Base-by-base conservation (phyloP, 2,113 vertebrate species). In the Pleuronectes platessa region DNA sequence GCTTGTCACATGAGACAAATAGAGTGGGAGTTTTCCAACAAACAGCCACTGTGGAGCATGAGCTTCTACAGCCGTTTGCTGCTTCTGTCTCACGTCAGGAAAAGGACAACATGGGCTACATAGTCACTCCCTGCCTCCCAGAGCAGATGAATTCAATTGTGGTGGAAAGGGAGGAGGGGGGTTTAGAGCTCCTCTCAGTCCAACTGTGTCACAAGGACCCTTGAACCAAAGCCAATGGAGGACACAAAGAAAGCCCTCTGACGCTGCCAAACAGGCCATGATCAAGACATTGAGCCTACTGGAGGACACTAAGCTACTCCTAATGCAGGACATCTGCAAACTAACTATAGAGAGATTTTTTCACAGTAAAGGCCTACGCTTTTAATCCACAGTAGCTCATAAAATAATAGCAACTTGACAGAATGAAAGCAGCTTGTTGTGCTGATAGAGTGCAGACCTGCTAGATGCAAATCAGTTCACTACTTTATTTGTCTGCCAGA, bases 191-290 rank as follows among this genome's bases (percentile, higher is more conserved):
- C 56, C 77, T 89, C 87, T 85, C 81, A 81, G 75, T 56, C 76
- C 23, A n/a, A 63, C 62, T 65, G 37, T 81, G 78, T 89, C 86
- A 87, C 86, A 79, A 72, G 81, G 74, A 85, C 68, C 64, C 75
- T 74, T 83, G 83, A 88, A 82, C 51, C 62, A 40, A 63, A 47
- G 73, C 78, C 86, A 86, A 65, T 18, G 31, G 66, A 61, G 66
- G 80, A 72, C 80, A 88, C 86, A 86, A 83, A 80, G 79, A 74
- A 84, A 83, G 61, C 20, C 64, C 70, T 71, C 71, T 74, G 61
- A 71, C 49, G 58, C 61, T 70, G 58, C 73, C 64, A 76, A 61
- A 68, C 68, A 60, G 47, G 18, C 68, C 64, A 51, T 23, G 55
- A 72, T 45, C 62, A 1, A 51, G 76, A 72, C 62, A 61, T 21